These are phyloP conservation scores for Heliocidaris erythrogramma DNA, from an alignment of 35 echinoderm and acorn worm species.

Conservation along the genomic window DNA sequence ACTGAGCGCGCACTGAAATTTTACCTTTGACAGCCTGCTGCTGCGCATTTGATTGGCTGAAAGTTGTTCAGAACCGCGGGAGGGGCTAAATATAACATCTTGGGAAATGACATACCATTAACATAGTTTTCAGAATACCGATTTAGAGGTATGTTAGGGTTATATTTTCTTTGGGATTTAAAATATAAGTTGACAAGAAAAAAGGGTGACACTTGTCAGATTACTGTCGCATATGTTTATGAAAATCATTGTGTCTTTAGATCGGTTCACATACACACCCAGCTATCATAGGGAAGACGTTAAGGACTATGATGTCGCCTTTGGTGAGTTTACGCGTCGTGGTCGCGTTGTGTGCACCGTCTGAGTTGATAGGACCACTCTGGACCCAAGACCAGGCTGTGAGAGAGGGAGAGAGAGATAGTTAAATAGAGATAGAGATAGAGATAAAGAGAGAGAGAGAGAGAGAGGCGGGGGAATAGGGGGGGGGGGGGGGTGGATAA, in stretches of 20 bases:
- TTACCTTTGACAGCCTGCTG: no score
- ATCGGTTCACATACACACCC: conserved; percentile 57
- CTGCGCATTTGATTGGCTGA: no score
- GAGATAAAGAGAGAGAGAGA: no score
- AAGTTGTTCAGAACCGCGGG: no score
- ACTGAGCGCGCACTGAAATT: no score
- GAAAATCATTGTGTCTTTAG: no score
- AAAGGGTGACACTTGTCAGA: background rate
- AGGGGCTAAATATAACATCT: no score
- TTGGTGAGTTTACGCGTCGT: conserved; percentile 76
- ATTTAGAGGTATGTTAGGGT: no score
- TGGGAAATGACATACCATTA: no score
- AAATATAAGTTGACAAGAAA: background rate
- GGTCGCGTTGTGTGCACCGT: conserved; percentile 91
- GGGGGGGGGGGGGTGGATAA: background rate
- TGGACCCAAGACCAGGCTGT: conserved; percentile 30
- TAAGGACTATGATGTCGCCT: conserved; percentile 83
- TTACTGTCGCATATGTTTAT: no score
- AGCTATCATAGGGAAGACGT: conserved; percentile 89
- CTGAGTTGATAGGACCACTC: conserved; percentile 78
- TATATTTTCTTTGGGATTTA: background rate
- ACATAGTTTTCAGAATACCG: no score
- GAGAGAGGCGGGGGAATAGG: background rate
- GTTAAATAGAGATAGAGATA: background rate
- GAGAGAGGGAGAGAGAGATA: background rate